Conservation (phyloP, 2,888 invertebrate genomes). For the Phoronis australis region DNA sequence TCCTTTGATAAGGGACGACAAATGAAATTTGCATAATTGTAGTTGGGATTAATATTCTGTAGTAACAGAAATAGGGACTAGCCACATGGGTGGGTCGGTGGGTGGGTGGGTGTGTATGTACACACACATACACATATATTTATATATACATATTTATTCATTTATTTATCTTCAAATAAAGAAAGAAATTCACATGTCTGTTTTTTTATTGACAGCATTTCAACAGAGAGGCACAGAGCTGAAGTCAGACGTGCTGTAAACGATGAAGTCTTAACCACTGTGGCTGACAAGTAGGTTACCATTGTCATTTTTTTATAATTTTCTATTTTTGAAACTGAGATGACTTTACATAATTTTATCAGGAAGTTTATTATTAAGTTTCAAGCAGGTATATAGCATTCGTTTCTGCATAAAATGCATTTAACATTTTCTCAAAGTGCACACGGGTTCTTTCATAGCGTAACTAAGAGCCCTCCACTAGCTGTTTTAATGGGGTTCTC, state of each 20-base stretch:
- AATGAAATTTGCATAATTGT: not conserved
- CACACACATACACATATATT: not conserved
- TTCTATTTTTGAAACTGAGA: not conserved
- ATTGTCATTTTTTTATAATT: not conserved
- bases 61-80: too few relatives aligned
- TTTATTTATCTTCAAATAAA: not conserved
- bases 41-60: not conserved
- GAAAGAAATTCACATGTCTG: not conserved
- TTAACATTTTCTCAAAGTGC: too few relatives aligned
- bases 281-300: slow-evolving; percentile 72
- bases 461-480: too few relatives aligned
- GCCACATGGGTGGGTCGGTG: too few relatives aligned
- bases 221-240: slow-evolving; percentile 83
- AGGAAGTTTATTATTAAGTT: not conserved
- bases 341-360: not conserved
- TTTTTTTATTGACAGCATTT: slow-evolving; percentile 69
- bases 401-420: too few relatives aligned
- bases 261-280: slow-evolving; percentile 81
- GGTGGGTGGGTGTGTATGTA: too few relatives aligned
- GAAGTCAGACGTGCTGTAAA: slow-evolving; percentile 87
- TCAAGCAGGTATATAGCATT: too few relatives aligned
- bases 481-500: too few relatives aligned
- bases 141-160: slow-evolving; percentile 2
- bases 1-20: not conserved
- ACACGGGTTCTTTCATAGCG: too few relatives aligned